Percentiles rank a stretch among this genome's conserved stretches.
These are phyloP conservation scores for Salvelinus namaycush DNA, from an alignment of 2,113 vertebrate genomes.

Conservation along the genomic window DNA sequence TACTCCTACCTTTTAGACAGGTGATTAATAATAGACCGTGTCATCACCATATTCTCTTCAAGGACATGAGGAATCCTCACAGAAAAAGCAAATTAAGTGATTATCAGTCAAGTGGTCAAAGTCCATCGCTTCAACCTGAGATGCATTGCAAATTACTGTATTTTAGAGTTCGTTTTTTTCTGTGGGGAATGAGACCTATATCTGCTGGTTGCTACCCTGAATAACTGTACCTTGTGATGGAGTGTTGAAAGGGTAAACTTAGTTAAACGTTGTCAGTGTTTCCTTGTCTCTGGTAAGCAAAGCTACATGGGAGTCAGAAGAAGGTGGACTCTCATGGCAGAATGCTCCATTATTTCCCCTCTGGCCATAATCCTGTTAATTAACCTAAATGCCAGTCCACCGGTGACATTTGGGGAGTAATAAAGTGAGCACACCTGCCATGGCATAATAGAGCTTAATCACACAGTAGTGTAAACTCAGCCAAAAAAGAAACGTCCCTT, in stretches of 20 bases:
- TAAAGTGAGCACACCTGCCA: conserved; percentile 42
- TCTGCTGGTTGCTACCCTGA: neutral
- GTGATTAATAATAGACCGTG: no score
- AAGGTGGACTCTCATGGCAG: neutral
- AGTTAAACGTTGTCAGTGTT: neutral
- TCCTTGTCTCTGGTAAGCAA: neutral
- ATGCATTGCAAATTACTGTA: no score
- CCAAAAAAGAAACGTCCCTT: no score
- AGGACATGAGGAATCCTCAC: no score
- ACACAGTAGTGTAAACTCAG: neutral
- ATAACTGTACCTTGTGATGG: neutral
- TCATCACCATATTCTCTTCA: no score
- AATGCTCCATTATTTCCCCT: conserved; percentile 25
- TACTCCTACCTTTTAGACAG: no score
- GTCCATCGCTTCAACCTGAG: no score
- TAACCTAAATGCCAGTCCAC: conserved; percentile 48
- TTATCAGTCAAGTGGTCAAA: no score
- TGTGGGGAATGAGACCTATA: no score
- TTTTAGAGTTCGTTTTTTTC: no score
- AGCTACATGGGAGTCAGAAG: conserved; percentile 19
- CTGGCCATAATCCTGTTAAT: conserved; percentile 49
- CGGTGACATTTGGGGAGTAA: conserved; percentile 54
- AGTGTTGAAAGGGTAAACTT: neutral
- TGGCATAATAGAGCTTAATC: conserved; percentile 10
- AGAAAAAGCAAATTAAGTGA: no score